Base-by-base conservation (phyloP, 2,888 invertebrate species). In the Drosophila anceps region DNA sequence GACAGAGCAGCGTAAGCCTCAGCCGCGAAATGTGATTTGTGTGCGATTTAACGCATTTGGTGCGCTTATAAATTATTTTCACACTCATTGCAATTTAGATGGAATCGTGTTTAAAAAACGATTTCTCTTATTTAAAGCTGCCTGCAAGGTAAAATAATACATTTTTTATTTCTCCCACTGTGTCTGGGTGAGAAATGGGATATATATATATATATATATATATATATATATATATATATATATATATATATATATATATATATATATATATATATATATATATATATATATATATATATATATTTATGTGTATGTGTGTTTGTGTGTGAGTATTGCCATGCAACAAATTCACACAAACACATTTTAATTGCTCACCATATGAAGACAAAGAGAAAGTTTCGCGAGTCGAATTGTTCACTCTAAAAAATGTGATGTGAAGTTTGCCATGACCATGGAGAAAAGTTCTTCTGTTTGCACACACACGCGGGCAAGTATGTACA, bases 11-110 rank as follows among this genome's bases (percentile, higher is more conserved):
- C 59, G 33, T 41, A 51, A 59, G 24, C 35, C 44, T n/a, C 72
- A 55, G 31, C 20, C 37, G 51, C 43, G 73, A 37, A 71, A 57
- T 65, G 69, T 73, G 78, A 85, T 85, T 81, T 81, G 69, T 77
- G 58, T 70, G 62, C 64, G 54, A 69, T 66, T 71, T 66, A 67
- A 69, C 68, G 54, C 53, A 64, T 72, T 63, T 65, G 69, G 48
- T 15, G 60, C 53, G 69, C 59, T 76, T 59, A 79, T 79, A 83
- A 85, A 84, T 84, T 83, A 70, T 73, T 78, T 83, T 67, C 51
- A 63, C 75, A 63, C 70, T 51, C 69, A 46, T 67, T 78, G 84
- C 82, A 80, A 84, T 87, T 84, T 77, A 77, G 82, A 73, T 82
- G 65, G 58, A 74, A 77, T 73, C 84, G 62, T 62, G 75, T 68